Evolutionary conservation across 2,797 vertebrate species (phyloP).

Genomic region (Thripadectes ignobilis): DNA sequence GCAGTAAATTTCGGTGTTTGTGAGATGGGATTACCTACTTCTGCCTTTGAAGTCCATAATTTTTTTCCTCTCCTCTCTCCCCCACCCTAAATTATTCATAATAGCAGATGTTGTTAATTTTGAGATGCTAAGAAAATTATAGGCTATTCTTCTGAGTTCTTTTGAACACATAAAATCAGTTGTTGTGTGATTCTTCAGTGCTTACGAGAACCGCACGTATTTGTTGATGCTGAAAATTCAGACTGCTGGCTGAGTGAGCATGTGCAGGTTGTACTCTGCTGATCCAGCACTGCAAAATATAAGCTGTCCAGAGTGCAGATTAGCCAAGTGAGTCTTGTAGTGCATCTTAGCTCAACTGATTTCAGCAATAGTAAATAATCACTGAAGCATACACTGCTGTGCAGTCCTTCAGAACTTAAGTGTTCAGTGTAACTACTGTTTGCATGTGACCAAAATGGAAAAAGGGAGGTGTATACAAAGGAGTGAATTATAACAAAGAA

Average conservation of each 20-base stretch:
- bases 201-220: not conserved
- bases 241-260: not conserved
- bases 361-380: slow-evolving; percentile 45
- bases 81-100: not conserved
- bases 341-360: slow-evolving; percentile 29
- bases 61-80: not conserved
- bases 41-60: not conserved
- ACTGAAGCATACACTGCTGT: slow-evolving; percentile 48
- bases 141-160: not conserved
- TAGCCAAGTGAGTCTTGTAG: not conserved
- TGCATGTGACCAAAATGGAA: slow-evolving; percentile 64
- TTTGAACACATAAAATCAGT: not conserved
- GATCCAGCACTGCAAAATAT: not conserved
- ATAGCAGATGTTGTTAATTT: not conserved
- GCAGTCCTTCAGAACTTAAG: slow-evolving; percentile 60
- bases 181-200: not conserved
- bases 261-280: not conserved
- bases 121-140: not conserved
- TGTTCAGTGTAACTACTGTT: slow-evolving; percentile 63
- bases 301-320: not conserved
- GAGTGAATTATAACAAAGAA: slow-evolving; percentile 84
- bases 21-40: not conserved
- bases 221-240: not conserved
- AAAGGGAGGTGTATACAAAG: slow-evolving; percentile 75
- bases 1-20: not conserved